These are phyloP conservation scores for Congeria kusceri DNA, from an alignment of 2,888 invertebrate genomes.

Conservation along the genomic window DNA sequence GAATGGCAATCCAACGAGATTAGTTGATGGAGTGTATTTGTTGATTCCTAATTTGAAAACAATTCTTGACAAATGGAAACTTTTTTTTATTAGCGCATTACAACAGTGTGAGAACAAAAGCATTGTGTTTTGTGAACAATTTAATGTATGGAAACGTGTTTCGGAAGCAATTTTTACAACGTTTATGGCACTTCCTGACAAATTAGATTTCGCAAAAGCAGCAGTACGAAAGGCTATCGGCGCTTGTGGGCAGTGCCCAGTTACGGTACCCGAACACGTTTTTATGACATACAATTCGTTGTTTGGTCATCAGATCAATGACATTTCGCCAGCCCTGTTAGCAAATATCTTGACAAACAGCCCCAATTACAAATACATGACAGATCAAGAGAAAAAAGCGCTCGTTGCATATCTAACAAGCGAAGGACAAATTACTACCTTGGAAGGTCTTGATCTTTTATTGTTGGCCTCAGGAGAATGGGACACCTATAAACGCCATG, in stretches of 20 bases:
- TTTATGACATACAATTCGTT: conserved; percentile 12
- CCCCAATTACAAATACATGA: conserved; percentile 11
- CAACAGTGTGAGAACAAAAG: background rate
- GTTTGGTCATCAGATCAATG: background rate
- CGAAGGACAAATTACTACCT: background rate
- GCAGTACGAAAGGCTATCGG: too few relatives aligned
- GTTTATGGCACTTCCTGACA: background rate
- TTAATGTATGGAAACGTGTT: conserved; percentile 16
- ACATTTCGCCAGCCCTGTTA: conserved; percentile 15
- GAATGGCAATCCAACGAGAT: conserved; percentile 15
- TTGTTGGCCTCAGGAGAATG: conserved; percentile 47
- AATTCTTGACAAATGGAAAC: background rate
- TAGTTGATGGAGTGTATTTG: conserved; percentile 30
- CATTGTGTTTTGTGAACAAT: conserved; percentile 34
- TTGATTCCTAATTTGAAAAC: conserved; percentile 32
- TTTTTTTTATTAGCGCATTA: conserved; percentile 12
- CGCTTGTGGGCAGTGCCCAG: too few relatives aligned
- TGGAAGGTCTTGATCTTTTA: conserved; percentile 46
- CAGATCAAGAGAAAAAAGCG: conserved; percentile 23
- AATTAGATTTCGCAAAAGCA: too few relatives aligned
- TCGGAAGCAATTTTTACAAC: conserved; percentile 24
- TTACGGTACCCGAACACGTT: background rate
- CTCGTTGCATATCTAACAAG: conserved; percentile 39
- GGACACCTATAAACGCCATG: conserved; percentile 24
- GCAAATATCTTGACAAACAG: background rate